Conservation (phyloP, 1,140 invertebrate genomes). For the Tetramorium alpestre region DNA sequence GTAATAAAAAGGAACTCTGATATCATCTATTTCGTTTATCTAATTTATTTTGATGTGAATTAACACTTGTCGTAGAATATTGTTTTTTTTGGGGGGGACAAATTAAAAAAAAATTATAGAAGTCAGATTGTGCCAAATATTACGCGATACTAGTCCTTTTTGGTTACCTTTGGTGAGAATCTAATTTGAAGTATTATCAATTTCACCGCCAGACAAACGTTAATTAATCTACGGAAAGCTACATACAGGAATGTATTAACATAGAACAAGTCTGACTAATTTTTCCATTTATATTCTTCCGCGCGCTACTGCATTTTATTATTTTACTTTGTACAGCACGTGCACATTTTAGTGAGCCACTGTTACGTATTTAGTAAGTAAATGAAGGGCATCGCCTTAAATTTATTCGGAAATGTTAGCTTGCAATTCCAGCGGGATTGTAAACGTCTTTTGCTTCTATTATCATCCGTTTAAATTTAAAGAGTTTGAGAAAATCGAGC, state of each 20-base stretch:
- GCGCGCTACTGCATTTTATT: constrained; percentile 34
- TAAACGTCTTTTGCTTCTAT: constrained; percentile 34
- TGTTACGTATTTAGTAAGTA: constrained; percentile 56
- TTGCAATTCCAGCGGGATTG: constrained; percentile 32
- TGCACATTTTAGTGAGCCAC: constrained; percentile 23
- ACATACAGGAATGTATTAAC: constrained; percentile 43
- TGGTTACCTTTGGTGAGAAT: constrained; percentile 3
- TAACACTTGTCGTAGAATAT: background rate
- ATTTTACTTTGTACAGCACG: constrained; percentile 41
- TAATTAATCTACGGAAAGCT: constrained; percentile 32
- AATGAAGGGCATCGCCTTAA: constrained; percentile 57
- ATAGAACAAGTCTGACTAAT: constrained; percentile 23
- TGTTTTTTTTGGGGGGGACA: background rate
- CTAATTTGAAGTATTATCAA: constrained; percentile 51
- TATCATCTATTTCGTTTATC: constrained; percentile 66
- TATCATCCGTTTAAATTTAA: constrained; percentile 45
- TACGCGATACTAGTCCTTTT: background rate
- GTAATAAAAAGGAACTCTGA: constrained; percentile 40
- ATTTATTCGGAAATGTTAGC: constrained; percentile 47
- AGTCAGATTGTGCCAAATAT: background rate
- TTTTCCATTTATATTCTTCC: constrained; percentile 61
- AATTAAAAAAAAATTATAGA: constrained; percentile 4
- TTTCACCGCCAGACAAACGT: constrained; percentile 30
- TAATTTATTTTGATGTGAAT: constrained; percentile 63
- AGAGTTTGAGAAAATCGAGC: background rate